Conservation (phyloP, 2,113 vertebrate genomes). For the Notothenia coriiceps region DNA sequence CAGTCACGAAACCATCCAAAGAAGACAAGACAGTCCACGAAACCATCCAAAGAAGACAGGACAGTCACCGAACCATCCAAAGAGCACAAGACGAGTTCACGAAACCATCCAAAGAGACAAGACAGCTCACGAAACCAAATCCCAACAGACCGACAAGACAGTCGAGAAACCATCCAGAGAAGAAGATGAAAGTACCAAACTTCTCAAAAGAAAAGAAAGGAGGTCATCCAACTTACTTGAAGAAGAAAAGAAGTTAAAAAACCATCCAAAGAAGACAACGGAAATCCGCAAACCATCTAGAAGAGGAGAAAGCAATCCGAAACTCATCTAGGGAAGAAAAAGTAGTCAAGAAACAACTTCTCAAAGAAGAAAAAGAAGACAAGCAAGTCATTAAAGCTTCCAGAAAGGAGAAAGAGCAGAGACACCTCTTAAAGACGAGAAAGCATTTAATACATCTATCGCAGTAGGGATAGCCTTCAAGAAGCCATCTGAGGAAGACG, state of each 20-base stretch:
- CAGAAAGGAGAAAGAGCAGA: neutral
- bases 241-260: slow-evolving; percentile 5
- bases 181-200: neutral
- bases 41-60: neutral
- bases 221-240: neutral
- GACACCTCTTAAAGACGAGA: neutral
- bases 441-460: too few relatives aligned
- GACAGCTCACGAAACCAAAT: too few relatives aligned
- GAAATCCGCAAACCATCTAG: neutral
- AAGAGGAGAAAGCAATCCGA: neutral
- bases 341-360: neutral
- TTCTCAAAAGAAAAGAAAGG: neutral
- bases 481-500: slow-evolving; percentile 12
- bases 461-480: neutral
- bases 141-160: too few relatives aligned
- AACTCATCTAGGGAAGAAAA: neutral
- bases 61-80: neutral
- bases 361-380: slow-evolving; percentile 11
- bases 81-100: slow-evolving; percentile 7
- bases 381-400: slow-evolving; percentile 3
- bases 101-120: neutral
- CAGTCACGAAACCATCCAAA: neutral
- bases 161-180: neutral
- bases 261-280: neutral
- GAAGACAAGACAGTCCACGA: slow-evolving; percentile 19